A percentile compares a stretch with the other conserved stretches of the same genome.
These are phyloP conservation scores for Nothoprocta pentlandii DNA, from an alignment of 2,113 vertebrate species.

Conservation along the genomic window DNA sequence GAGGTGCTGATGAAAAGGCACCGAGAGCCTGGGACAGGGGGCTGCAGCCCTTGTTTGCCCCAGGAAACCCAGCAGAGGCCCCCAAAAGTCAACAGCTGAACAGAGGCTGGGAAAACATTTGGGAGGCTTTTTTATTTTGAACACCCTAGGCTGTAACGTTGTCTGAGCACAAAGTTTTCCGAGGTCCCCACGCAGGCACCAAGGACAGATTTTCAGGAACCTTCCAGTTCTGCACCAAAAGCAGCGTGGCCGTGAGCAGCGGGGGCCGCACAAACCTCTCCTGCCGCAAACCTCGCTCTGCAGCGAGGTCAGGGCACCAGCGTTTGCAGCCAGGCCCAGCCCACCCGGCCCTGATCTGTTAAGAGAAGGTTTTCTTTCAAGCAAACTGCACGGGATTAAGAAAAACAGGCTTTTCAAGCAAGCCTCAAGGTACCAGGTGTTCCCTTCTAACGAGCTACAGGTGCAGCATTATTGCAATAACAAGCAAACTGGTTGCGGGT, in stretches of 20 bases:
- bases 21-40: background rate
- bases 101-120: background rate
- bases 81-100: background rate
- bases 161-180: accelerated
- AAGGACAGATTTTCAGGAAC: background rate
- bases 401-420: too few relatives aligned
- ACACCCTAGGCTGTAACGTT: background rate
- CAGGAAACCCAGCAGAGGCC: background rate
- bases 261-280: accelerated
- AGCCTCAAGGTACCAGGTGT: background rate
- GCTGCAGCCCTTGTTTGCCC: background rate
- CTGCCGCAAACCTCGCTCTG: background rate
- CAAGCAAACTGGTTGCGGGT: background rate
- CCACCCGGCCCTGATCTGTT: background rate
- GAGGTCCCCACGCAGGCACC: background rate
- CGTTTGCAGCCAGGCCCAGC: accelerated
- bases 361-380: background rate
- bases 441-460: background rate
- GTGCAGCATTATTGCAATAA: conserved; percentile 19
- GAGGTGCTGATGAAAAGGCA: conserved; percentile 63
- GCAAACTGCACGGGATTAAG: background rate
- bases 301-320: background rate
- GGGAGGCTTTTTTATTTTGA: background rate
- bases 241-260: background rate
- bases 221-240: background rate